These are phyloP conservation scores for Carettochelys insculpta DNA, from an alignment of 2,113 vertebrate species.

Conservation along the genomic window DNA sequence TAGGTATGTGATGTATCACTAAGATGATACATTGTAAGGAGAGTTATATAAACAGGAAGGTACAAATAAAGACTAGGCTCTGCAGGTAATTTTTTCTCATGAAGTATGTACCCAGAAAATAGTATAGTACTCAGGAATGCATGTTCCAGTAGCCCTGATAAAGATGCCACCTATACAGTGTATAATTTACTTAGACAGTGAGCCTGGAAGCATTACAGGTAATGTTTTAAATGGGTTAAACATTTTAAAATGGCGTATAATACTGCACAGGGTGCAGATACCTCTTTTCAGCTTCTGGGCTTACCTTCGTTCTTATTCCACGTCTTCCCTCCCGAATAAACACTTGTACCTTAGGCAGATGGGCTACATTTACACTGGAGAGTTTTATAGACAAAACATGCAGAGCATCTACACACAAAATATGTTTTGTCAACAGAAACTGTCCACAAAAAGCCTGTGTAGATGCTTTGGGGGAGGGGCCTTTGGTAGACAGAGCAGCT, in stretches of 20 bases:
- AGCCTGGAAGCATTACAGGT: background rate
- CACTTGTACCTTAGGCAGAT: background rate
- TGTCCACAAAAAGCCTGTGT: no score
- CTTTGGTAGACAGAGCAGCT: no score
- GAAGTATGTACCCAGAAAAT: background rate
- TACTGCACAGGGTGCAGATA: no score
- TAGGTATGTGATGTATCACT: rapidly evolving
- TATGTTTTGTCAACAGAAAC: no score
- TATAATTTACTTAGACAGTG: background rate
- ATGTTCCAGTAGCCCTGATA: background rate
- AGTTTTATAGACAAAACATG: no score
- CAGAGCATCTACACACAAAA: no score
- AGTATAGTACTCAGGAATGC: background rate
- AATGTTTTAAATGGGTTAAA: background rate
- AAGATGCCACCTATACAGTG: background rate
- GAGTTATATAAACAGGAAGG: background rate
- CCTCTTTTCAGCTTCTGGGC: background rate
- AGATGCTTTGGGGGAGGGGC: no score
- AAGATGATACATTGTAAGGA: background rate
- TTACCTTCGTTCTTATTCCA: background rate
- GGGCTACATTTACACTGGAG: no score
- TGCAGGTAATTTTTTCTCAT: background rate
- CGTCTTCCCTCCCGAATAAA: background rate
- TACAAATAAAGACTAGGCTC: background rate
- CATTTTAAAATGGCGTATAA: background rate